phyloP scores from a whole-genome alignment of 2,797 vertebrate species.

The Danionella dracula region DNA sequence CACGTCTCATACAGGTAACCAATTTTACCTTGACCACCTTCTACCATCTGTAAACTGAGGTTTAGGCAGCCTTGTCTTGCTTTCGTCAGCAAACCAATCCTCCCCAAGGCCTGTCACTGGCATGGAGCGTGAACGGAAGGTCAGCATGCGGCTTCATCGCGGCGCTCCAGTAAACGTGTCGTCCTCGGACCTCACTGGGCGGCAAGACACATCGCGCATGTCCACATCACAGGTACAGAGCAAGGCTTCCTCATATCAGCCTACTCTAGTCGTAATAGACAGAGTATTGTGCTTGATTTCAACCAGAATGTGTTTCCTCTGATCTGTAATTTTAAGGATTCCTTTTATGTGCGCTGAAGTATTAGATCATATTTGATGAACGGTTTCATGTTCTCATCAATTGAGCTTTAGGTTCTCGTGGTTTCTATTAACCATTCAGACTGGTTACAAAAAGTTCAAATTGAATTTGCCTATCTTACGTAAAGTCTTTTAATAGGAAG shows the following conservation, averaged over 20 bases:
- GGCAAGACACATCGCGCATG: constrained; percentile 93
- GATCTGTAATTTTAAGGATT: no score
- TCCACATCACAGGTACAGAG: constrained; percentile 90
- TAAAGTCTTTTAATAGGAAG: background rate
- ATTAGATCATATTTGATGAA: no score
- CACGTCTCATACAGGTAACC: constrained; percentile 85
- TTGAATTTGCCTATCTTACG: background rate
- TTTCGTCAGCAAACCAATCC: constrained; percentile 79
- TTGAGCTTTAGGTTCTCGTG: no score
- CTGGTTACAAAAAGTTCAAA: no score
- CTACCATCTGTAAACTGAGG: background rate
- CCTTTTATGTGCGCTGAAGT: no score
- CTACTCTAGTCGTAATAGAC: no score
- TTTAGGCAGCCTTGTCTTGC: background rate
- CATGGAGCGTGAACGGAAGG: constrained; percentile 89
- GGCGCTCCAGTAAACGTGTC: constrained; percentile 90
- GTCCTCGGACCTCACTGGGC: constrained; percentile 88
- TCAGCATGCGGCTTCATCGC: constrained; percentile 93
- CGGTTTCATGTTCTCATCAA: no score
- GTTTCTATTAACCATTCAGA: no score
- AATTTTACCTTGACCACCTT: constrained; percentile 10
- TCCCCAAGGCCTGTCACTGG: constrained; percentile 85
- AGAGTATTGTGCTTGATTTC: no score
- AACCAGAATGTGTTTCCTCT: no score
- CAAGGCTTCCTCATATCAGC: background rate